Percentiles rank a stretch among this genome's conserved stretches.
phyloP scores from a whole-genome alignment of 2,113 vertebrate species.

The Xenotilapia longispinis region DNA sequence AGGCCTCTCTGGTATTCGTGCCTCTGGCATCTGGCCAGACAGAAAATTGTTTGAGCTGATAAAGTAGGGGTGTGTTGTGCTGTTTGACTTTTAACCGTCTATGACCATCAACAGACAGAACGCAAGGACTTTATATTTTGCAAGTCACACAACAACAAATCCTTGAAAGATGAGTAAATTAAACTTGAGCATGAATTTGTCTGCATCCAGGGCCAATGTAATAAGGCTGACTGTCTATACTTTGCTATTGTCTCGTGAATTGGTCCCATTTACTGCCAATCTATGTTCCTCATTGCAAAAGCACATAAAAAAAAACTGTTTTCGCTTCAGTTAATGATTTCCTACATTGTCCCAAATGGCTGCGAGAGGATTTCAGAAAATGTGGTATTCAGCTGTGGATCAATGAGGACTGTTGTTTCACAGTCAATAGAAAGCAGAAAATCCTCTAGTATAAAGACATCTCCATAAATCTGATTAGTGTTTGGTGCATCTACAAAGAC shows the following conservation, averaged over 20 bases:
- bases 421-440: background rate
- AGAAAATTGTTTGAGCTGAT: background rate
- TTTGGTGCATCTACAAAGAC: background rate
- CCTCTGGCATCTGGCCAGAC: background rate
- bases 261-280: background rate
- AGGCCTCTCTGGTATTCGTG: slow-evolving; percentile 17
- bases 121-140: background rate
- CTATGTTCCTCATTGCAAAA: background rate
- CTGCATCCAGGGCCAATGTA: background rate
- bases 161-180: background rate
- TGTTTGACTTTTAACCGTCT: background rate
- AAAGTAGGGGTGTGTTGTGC: background rate
- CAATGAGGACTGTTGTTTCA: background rate
- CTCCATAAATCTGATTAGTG: background rate
- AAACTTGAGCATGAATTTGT: background rate
- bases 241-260: background rate
- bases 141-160: background rate
- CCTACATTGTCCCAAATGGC: background rate
- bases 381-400: background rate
- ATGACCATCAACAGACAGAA: background rate
- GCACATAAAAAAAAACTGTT: background rate
- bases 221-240: background rate
- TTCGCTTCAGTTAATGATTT: background rate
- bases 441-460: background rate
- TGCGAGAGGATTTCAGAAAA: background rate